Evolutionary conservation across 92 coral and sea anemone species (phyloP), one percentile per base, ranked within the genome.

Genomic region (Epizoanthus stellaris): DNA sequence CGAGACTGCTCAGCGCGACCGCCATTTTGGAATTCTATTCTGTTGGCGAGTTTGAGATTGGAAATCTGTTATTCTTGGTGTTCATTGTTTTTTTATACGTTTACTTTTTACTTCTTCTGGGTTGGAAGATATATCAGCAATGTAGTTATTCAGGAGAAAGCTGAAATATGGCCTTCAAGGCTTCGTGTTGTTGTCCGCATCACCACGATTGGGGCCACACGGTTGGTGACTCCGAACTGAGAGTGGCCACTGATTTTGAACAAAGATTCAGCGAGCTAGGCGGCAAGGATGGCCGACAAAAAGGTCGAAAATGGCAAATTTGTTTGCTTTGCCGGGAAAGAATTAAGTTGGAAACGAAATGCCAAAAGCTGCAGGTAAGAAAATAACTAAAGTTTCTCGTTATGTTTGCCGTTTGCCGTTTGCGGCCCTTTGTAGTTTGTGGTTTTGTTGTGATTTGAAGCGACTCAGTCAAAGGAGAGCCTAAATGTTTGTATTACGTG

Each of bases 171-270:
- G 80, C 73, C 19, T 56, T 12, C 40, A 59, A 21, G 52, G 63
- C 81, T 39, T 21, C 77, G 4, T 82, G 87, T 76, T 76, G 83
- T 56, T 81, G 90, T 38, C 90, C 87, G 39, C 80, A 52, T 10
- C 87, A 87, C 53, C 56, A 39, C 39, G 19, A 72, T 42, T 88
- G 87, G 87, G 87, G 87, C 70, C 84, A 82, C 45, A 1, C 36
- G 36, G 65, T 61, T 60, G 72, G 40, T 39, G 84, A 61, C 34
- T 23, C 77, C 13, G 80, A 88, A n/a, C 65, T 88, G 6, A 62
- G 67, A 49, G 80, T 82, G 40, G 59, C 88, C 16, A 76, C 80
- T 3, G 80, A 75, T 12, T 54, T 7, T 15, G 91, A 75, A 57
- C 47, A 10, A 21, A 15, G 77, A 36, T 82, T 82, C 47, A 76